These are phyloP conservation scores for Calyptommatus sinebrachiatus DNA, from an alignment of 2,113 vertebrate genomes.

Conservation along the genomic window DNA sequence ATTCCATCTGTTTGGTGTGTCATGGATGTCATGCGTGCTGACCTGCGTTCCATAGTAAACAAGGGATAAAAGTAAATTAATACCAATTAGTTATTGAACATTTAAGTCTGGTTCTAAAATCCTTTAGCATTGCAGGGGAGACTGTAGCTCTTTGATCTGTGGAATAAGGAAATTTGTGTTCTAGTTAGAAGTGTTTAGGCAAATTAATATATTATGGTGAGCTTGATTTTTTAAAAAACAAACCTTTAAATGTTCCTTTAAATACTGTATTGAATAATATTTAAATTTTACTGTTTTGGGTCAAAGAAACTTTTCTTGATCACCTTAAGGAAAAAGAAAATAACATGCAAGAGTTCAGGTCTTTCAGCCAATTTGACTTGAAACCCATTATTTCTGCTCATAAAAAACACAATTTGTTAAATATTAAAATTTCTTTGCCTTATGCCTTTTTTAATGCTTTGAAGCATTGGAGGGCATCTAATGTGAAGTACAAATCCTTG, in stretches of 20 bases:
- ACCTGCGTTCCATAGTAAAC: neutral
- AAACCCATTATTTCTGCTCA: neutral
- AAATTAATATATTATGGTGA: neutral
- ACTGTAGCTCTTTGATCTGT: neutral
- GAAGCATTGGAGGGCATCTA: neutral
- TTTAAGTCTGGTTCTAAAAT: neutral
- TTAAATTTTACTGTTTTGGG: no score
- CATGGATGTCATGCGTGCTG: no score
- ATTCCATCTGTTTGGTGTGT: neutral
- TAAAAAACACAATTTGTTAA: no score
- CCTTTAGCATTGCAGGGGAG: neutral
- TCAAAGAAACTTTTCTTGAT: no score
- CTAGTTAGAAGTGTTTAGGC: neutral
- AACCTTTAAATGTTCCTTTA: no score
- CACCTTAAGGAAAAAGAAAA: no score
- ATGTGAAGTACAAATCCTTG: neutral
- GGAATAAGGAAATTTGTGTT: neutral
- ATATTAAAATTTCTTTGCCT: neutral
- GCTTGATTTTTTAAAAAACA: no score
- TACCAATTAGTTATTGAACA: neutral
- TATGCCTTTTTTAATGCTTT: neutral
- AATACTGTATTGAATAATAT: no score
- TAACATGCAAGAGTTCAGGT: no score
- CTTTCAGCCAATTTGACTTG: neutral
- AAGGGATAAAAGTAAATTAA: neutral